phyloP scores from a whole-genome alignment of 2,797 vertebrate genomes.

The Odontamblyopus lacepedii region DNA sequence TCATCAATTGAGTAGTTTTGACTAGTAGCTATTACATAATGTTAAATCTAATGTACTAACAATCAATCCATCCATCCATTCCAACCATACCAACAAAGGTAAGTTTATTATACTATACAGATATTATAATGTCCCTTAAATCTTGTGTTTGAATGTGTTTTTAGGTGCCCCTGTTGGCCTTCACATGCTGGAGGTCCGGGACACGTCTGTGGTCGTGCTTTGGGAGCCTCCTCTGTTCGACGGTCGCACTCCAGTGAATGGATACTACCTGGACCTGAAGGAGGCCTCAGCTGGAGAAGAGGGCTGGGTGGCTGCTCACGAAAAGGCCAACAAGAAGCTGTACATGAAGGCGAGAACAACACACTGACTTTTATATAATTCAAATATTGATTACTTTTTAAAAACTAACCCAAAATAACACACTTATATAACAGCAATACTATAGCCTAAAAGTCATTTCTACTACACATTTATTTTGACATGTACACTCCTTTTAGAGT shows the following conservation, averaged over 20 bases:
- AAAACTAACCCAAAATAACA: too few relatives aligned
- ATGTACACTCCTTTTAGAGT: too few relatives aligned
- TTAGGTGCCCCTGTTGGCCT: slow-evolving; percentile 87
- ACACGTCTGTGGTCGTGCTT: slow-evolving; percentile 86
- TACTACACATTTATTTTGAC: too few relatives aligned
- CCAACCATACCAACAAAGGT: too few relatives aligned
- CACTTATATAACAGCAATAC: too few relatives aligned
- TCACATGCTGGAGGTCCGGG: slow-evolving; percentile 86
- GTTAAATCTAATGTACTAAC: too few relatives aligned
- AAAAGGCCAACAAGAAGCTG: slow-evolving; percentile 79
- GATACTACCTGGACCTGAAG: slow-evolving; percentile 93
- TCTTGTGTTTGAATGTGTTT: not conserved
- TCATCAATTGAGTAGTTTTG: not conserved
- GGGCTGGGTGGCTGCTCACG: slow-evolving; percentile 87
- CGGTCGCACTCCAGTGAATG: slow-evolving; percentile 87
- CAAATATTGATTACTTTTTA: too few relatives aligned
- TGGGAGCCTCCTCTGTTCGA: slow-evolving; percentile 90
- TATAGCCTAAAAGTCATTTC: too few relatives aligned
- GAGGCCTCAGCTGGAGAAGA: slow-evolving; percentile 79
- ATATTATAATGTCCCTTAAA: not conserved
- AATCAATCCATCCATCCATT: too few relatives aligned
- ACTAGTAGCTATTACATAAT: too few relatives aligned
- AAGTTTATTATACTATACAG: not conserved
- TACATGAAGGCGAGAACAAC: slow-evolving; percentile 84
- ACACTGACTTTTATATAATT: not conserved